Evolutionary conservation across 2,797 vertebrate genomes (phyloP).

Genomic region (Mus caroli): DNA sequence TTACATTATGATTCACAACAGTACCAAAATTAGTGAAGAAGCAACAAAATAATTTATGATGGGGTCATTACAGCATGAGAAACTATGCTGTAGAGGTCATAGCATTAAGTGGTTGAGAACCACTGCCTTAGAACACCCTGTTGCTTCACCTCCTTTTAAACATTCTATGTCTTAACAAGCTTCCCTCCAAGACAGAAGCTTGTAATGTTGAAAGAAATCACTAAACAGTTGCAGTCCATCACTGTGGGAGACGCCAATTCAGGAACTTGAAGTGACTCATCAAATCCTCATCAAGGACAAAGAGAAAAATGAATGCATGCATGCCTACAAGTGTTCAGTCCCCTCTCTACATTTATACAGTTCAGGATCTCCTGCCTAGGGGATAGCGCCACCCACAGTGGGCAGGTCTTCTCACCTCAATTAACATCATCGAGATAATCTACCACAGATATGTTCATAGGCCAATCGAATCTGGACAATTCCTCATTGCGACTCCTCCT

Average conservation of each 20-base stretch:
- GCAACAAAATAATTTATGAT: neutral
- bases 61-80: neutral
- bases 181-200: neutral
- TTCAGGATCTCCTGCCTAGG: neutral
- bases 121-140: neutral
- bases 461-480: neutral
- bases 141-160: neutral
- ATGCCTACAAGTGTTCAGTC: neutral
- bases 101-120: neutral
- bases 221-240: neutral
- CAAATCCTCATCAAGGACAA: neutral
- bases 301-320: neutral
- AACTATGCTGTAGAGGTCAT: neutral
- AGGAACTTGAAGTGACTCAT: neutral
- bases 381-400: neutral
- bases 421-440: neutral
- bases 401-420: neutral
- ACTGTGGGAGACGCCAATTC: neutral
- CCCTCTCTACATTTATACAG: neutral
- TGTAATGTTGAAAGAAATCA: neutral
- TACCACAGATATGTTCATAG: neutral
- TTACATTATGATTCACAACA: neutral
- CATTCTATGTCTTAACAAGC: neutral
- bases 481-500: neutral
- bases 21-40: neutral